Evolutionary conservation across 2,888 invertebrate genomes (phyloP).

Genomic region (Balanococcus diminutus): DNA sequence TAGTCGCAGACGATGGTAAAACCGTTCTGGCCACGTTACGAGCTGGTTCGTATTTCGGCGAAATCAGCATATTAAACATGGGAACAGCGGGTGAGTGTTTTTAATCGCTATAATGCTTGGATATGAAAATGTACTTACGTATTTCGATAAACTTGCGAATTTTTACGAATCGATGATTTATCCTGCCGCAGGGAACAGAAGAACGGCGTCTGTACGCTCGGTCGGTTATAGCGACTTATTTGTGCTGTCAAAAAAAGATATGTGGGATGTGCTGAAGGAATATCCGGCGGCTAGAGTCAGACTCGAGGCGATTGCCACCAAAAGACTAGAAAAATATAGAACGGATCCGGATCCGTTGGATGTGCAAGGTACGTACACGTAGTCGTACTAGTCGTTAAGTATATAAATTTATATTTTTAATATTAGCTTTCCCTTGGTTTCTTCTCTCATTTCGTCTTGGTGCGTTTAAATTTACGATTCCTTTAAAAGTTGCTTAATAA

Average conservation of each 20-base stretch:
- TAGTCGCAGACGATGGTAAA: constrained; percentile 92
- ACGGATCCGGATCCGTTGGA: constrained; percentile 76
- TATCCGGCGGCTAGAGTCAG: constrained; percentile 92
- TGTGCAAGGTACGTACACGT: constrained; percentile 74
- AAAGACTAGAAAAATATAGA: constrained; percentile 96
- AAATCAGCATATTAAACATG: constrained; percentile 99
- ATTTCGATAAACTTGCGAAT: background rate
- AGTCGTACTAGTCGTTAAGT: background rate
- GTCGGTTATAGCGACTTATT: constrained; percentile 99
- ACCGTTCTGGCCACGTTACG: constrained; percentile 96
- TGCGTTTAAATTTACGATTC: background rate
- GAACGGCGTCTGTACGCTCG: constrained; percentile 96
- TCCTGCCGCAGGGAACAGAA: constrained; percentile 81
- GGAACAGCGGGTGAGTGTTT: constrained; percentile 92
- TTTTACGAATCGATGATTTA: background rate
- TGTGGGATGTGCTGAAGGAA: constrained; percentile 98
- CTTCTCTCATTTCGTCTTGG: background rate
- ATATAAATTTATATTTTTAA: background rate
- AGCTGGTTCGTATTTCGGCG: constrained; percentile 99
- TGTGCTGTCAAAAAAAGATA: constrained; percentile 97
- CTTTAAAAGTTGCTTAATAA: constrained; percentile 30
- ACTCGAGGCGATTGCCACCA: constrained; percentile 95
- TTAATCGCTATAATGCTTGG: background rate
- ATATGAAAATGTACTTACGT: too few relatives aligned
- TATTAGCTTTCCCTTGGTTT: background rate